A percentile compares a stretch with the other conserved stretches of the same genome.
These are phyloP conservation scores for Pygoscelis adeliae DNA, from an alignment of 2,113 vertebrate species.

Conservation along the genomic window DNA sequence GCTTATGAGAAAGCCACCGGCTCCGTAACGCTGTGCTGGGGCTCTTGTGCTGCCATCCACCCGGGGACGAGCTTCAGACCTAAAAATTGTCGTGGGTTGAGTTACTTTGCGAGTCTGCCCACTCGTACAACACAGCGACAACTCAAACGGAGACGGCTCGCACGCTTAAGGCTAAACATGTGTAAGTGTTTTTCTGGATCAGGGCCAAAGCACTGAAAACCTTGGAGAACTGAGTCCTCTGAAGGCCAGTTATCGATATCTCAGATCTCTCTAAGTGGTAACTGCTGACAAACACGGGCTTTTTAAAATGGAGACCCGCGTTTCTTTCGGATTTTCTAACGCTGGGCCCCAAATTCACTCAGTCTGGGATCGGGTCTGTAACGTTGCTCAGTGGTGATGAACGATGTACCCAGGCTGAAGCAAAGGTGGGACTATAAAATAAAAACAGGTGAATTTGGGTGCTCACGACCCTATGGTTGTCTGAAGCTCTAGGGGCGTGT, in stretches of 20 bases:
- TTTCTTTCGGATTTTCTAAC: background rate
- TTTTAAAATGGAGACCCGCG: background rate
- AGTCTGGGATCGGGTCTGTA: background rate
- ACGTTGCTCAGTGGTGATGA: background rate
- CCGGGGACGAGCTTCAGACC: background rate
- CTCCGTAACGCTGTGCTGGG: fast-evolving
- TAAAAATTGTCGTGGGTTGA: background rate
- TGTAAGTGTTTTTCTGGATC: background rate
- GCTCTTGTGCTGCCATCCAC: fast-evolving
- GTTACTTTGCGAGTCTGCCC: background rate
- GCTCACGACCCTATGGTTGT: background rate
- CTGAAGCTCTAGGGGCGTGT: background rate
- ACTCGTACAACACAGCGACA: fast-evolving
- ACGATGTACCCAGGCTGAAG: background rate
- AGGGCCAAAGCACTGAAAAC: background rate
- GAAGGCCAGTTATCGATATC: background rate
- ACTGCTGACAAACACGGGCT: background rate
- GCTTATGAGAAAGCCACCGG: background rate
- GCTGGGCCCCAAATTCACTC: background rate
- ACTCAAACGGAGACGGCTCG: fast-evolving
- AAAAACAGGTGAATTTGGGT: background rate
- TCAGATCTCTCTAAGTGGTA: background rate
- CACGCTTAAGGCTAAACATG: background rate
- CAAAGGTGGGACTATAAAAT: background rate
- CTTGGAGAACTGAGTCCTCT: background rate